Evolutionary conservation across 2,113 vertebrate genomes (phyloP), one percentile per base, ranked within the genome.

Genomic region (Tonatia bakeri): DNA sequence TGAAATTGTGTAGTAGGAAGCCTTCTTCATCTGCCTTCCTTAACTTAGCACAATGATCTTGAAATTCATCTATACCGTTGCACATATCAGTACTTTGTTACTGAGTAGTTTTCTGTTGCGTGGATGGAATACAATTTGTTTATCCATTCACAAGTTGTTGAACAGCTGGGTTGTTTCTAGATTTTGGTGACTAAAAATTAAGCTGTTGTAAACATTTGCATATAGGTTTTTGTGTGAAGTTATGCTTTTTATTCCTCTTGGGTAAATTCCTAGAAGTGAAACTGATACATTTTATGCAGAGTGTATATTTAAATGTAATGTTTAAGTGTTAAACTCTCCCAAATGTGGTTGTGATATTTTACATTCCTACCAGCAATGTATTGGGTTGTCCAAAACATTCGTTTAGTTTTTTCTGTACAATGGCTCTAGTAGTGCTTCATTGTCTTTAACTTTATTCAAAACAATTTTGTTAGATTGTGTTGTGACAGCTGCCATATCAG

Each of bases 241-340:
- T 77, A 54, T 81, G 3, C 61, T 87, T 84, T 92, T 87, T 38
- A 83, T 80, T 95, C 93, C 36, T 81, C n/a, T 76, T 87, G 33
- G 38, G 19, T 91, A 81, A 88, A 88, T 76, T 85, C 45, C 43
- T 94, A 70, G 82, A 91, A 81, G 70, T n/a, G 20, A 36, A 92
- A 79, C 81, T 86, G n/a, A 54, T 77, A 77, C 31, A 14, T 9
- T 81, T 19, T 70, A 50, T 64, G 70, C 20, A 47, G 40, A 85
- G 45, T 73, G 52, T 73, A 52, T 80, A 24, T 73, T 95, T 89
- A 93, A 83, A 86, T 36, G 50, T 65, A 85, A 92, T 40, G 52
- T 87, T 92, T 52, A 72, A 36, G 43, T 75, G 64, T 59, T 94
- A 87, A 90, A 47, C 26, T 92, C 38, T 75, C 76, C 36, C 28